Evolutionary conservation across 1,140 invertebrate species (phyloP), one percentile per base, ranked within the genome.

Genomic region (Caenorhabditis latens): DNA sequence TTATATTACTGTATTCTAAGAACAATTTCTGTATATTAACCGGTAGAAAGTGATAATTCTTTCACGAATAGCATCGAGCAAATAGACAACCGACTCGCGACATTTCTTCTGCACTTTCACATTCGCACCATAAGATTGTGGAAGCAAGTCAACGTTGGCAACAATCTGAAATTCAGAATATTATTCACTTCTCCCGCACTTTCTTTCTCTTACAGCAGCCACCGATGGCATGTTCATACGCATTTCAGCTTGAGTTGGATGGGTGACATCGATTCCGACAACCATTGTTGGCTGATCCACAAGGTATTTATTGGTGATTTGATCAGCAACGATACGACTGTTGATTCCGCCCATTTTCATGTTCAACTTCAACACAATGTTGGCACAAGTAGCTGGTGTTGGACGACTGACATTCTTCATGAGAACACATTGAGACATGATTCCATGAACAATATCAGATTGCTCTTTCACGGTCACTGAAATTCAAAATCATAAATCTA

Each of bases 271-370:
- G 32, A 96, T 96, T 1, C 96, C 96, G 50, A 97, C 93, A 19
- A 96, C 94, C 93, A 97, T 95, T 0, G 93, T 92, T 4, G 94
- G 94, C 43, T 84, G 84, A 57, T 90, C 86, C 61, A 91, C 84
- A 19, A 90, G 57, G 63, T 86, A 90, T 42, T 88, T 88, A 13
- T 83, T 53, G 19, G 85, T 84, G 55, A 88, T 71, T 14, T 53
- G 55, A 84, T 89, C 90, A 61, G 88, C 87, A 43, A 92, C 50
- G 48, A 96, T 90, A 19, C 91, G 93, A 91, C 96, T 95, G 93
- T 97, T 97, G 0, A 95, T 93, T 0, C 96, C 96, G 93, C 96
- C 96, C 50, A 97, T 90, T 93, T 97, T 97, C 0, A 96, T 95
- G 92, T 96, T 96, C 0, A 97, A 94, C 94, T 32, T 91, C 89